These are phyloP conservation scores for Vulpes lagopus DNA, from an alignment of 2,113 vertebrate genomes.

Conservation along the genomic window DNA sequence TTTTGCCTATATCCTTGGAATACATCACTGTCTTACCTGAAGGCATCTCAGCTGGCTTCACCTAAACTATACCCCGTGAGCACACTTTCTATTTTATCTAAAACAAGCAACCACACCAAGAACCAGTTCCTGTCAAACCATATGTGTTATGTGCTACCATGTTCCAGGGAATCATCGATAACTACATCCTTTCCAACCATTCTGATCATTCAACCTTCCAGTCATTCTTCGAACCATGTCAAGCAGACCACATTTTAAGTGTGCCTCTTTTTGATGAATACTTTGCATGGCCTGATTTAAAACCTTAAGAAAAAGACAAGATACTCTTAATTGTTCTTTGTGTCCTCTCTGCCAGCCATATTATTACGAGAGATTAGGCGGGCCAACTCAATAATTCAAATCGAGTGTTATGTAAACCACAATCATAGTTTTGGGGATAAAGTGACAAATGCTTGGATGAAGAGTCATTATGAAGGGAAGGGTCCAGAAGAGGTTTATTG, in stretches of 20 bases:
- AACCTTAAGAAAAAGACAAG: not conserved
- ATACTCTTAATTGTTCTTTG: not conserved
- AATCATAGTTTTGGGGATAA: not conserved
- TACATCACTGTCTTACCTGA: not conserved
- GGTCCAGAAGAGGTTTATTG: not conserved
- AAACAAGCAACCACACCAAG: not conserved
- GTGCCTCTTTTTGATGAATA: not conserved
- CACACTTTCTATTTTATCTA: not conserved
- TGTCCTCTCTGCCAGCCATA: not conserved
- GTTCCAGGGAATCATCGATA: not conserved
- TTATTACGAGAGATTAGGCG: slow-evolving; percentile 1
- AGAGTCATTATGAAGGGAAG: not conserved
- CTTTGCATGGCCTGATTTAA: not conserved
- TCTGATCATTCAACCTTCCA: not conserved
- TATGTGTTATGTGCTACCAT: not conserved
- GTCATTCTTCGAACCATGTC: not conserved
- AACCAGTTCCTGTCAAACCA: not conserved
- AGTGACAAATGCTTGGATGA: slow-evolving; percentile 7
- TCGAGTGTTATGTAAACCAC: not conserved
- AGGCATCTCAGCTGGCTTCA: not conserved
- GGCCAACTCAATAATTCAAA: not conserved
- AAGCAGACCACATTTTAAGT: not conserved
- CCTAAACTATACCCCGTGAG: not conserved
- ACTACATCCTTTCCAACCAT: not conserved
- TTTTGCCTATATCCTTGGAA: not conserved